These are phyloP conservation scores for Lepilemur septentrionalis DNA, from an alignment of 2,797 vertebrate genomes.

Conservation along the genomic window DNA sequence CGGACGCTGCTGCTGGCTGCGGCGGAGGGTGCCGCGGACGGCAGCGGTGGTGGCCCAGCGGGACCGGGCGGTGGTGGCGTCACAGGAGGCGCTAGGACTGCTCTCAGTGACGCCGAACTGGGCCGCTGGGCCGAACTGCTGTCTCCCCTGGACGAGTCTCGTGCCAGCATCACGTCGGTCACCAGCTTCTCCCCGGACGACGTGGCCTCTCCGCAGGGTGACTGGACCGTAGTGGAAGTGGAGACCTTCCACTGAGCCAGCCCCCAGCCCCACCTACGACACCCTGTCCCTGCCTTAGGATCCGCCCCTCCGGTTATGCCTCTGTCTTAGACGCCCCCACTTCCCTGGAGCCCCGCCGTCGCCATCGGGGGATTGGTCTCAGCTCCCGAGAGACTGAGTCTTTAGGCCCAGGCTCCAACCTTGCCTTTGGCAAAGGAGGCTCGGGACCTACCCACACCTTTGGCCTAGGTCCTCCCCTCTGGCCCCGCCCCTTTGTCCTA, in stretches of 20 bases:
- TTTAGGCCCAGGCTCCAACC: not conserved
- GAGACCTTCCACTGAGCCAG: conserved; percentile 91
- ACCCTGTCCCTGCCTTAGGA: not conserved
- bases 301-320: not conserved
- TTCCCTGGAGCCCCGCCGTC: not conserved
- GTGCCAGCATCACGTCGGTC: conserved; percentile 91
- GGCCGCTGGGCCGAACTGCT: conserved; percentile 91
- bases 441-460: not conserved
- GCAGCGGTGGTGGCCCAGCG: conserved; percentile 64
- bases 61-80: conserved; percentile 47
- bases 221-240: conserved; percentile 95
- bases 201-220: conserved; percentile 85
- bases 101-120: conserved; percentile 89
- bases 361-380: not conserved
- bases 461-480: not conserved
- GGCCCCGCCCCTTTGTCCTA: not conserved
- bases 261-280: not conserved
- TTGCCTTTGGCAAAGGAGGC: not conserved
- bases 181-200: conserved; percentile 93
- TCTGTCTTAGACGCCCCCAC: not conserved
- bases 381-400: not conserved
- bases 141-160: conserved; percentile 87
- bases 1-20: conserved; percentile 89
- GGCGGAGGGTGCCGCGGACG: conserved; percentile 84
- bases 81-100: conserved; percentile 74